Conservation (phyloP, 2,888 invertebrate species). For the Noctua comes region DNA sequence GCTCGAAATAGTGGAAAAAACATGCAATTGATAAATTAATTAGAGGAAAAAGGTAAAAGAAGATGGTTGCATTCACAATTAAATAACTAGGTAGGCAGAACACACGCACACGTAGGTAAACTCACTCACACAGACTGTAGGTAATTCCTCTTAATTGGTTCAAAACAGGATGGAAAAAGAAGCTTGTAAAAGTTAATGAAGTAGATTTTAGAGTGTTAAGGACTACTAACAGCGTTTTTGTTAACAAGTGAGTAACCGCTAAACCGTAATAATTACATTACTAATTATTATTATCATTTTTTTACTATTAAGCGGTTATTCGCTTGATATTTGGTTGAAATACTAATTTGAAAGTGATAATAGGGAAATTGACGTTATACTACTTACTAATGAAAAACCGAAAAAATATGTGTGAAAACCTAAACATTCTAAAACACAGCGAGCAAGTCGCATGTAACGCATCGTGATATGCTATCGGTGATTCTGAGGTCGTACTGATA, state of each 20-base stretch:
- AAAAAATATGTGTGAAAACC: not conserved
- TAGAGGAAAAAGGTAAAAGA: not conserved
- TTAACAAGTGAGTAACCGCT: not conserved
- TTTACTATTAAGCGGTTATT: not conserved
- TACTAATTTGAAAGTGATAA: not conserved
- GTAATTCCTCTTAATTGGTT: not conserved
- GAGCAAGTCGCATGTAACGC: slow-evolving; percentile 24
- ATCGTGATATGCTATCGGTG: slow-evolving; percentile 71
- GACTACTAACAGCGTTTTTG: not conserved
- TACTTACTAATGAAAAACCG: not conserved
- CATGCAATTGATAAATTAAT: not conserved
- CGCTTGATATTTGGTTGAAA: not conserved
- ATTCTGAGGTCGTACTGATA: slow-evolving; percentile 76
- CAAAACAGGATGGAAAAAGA: not conserved
- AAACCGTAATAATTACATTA: not conserved
- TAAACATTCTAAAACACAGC: slow-evolving; percentile 29
- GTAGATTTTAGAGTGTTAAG: not conserved
- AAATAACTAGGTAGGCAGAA: not conserved
- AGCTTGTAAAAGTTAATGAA: not conserved
- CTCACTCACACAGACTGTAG: not conserved
- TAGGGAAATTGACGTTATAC: not conserved
- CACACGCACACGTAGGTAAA: not conserved
- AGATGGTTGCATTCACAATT: not conserved
- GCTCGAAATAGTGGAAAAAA: not conserved
- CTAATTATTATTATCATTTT: too few species aligned